Conservation (phyloP, 2,888 invertebrate species). For the Protophormia terraenovae region DNA sequence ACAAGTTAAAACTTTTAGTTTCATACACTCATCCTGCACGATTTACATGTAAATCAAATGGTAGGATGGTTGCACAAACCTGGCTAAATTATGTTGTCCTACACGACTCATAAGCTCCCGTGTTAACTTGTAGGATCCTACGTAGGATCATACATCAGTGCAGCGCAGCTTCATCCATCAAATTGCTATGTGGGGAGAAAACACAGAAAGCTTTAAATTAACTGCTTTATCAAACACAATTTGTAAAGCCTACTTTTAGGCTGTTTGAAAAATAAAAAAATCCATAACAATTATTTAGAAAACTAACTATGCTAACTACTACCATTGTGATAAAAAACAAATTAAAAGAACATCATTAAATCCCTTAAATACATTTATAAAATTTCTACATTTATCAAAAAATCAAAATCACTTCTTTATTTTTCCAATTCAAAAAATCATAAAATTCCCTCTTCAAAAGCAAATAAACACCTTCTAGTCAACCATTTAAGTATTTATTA, state of each 20-base stretch:
- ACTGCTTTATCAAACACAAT: not conserved
- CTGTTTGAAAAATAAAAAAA: not conserved
- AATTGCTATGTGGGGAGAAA: too few relatives aligned
- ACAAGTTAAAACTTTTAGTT: too few relatives aligned
- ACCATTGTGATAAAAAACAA: conserved; percentile 15
- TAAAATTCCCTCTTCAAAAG: not conserved
- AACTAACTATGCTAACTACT: not conserved
- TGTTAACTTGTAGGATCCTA: too few relatives aligned
- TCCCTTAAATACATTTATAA: not conserved
- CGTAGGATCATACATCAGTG: too few relatives aligned
- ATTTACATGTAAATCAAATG: too few relatives aligned
- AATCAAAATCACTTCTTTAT: not conserved
- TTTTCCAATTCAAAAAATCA: not conserved
- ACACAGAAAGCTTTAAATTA: not conserved
- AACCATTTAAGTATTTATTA: conserved; percentile 49
- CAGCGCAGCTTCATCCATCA: too few relatives aligned
- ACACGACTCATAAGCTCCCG: too few relatives aligned
- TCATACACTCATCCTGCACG: too few relatives aligned
- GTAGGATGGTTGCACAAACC: not conserved
- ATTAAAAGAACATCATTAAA: not conserved
- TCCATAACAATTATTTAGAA: not conserved
- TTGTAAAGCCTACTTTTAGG: conserved; percentile 43
- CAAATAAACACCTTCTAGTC: conserved; percentile 33
- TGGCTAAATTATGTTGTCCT: too few relatives aligned
- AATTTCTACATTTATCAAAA: not conserved